A percentile compares a stretch with the other conserved stretches of the same genome.
Conservation (phyloP, 2,888 invertebrate species). For the Ophion obscuratus region DNA sequence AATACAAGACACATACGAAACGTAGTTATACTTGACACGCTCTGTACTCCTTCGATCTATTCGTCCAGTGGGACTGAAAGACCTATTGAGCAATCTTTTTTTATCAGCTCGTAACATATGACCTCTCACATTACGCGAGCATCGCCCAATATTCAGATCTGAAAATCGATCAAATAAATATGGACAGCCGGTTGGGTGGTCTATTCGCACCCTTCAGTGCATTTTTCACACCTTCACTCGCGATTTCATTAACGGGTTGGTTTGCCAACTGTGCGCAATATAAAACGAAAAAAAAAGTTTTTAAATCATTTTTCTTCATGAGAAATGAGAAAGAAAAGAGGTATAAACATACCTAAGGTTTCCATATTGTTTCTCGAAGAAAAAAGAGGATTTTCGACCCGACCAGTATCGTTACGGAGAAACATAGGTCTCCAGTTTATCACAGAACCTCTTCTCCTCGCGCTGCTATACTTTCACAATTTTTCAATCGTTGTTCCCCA, state of each 20-base stretch:
- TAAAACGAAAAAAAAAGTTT: not conserved
- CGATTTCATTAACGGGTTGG: not conserved
- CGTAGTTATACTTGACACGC: not conserved
- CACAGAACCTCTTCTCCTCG: not conserved
- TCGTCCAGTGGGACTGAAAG: not conserved
- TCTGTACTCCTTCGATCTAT: not conserved
- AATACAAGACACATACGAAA: not conserved
- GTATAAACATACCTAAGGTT: conserved; percentile 44
- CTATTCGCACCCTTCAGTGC: not conserved
- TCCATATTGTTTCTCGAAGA: conserved; percentile 38
- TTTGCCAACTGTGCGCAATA: not conserved
- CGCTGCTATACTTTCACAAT: conserved; percentile 12
- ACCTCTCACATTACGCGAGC: not conserved
- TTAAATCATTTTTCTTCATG: no score
- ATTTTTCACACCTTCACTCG: not conserved
- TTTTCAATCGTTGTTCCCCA: not conserved
- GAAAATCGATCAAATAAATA: not conserved
- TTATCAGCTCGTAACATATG: not conserved
- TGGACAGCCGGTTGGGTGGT: not conserved
- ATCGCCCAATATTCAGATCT: no score
- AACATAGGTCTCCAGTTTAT: not conserved
- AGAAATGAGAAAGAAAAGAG: conserved; percentile 2
- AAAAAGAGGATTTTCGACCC: not conserved
- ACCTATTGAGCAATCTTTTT: not conserved
- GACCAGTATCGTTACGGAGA: not conserved